A percentile compares a stretch with the other conserved stretches of the same genome.
Conservation (phyloP, 2,113 vertebrate genomes). For the Phodopus roborovskii region DNA sequence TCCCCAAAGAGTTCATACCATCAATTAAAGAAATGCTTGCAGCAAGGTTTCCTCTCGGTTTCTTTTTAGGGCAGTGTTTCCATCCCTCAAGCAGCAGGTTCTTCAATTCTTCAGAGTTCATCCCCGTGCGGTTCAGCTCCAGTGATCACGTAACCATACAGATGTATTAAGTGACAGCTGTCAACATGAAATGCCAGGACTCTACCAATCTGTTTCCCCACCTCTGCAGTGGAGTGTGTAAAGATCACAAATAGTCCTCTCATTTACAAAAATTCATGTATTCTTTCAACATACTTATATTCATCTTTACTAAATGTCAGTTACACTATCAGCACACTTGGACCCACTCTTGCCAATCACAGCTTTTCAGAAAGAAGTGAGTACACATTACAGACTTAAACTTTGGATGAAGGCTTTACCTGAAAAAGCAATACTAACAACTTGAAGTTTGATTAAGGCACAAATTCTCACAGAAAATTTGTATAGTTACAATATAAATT, state of each 20-base stretch:
- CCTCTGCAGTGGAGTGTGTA: constrained; percentile 53
- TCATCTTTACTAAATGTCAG: not conserved
- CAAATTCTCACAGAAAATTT: constrained; percentile 31
- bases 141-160: constrained; percentile 61
- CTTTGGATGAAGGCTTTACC: not conserved
- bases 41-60: constrained; percentile 35
- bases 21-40: constrained; percentile 57
- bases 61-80: constrained; percentile 24
- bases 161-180: constrained; percentile 47
- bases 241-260: constrained; percentile 52
- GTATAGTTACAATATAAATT: constrained; percentile 16
- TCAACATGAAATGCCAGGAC: constrained; percentile 66
- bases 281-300: constrained; percentile 27
- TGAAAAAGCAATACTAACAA: not conserved
- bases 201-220: constrained; percentile 67
- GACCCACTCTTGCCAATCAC: not conserved
- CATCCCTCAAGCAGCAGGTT: constrained; percentile 40
- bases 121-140: constrained; percentile 22
- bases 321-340: not conserved
- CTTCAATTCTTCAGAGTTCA: constrained; percentile 60
- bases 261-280: constrained; percentile 44
- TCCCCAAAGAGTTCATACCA: constrained; percentile 65
- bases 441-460: not conserved
- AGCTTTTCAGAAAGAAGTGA: not conserved
- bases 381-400: not conserved